Base-by-base conservation (phyloP, 2,113 vertebrate species). In the Lota lota region DNA sequence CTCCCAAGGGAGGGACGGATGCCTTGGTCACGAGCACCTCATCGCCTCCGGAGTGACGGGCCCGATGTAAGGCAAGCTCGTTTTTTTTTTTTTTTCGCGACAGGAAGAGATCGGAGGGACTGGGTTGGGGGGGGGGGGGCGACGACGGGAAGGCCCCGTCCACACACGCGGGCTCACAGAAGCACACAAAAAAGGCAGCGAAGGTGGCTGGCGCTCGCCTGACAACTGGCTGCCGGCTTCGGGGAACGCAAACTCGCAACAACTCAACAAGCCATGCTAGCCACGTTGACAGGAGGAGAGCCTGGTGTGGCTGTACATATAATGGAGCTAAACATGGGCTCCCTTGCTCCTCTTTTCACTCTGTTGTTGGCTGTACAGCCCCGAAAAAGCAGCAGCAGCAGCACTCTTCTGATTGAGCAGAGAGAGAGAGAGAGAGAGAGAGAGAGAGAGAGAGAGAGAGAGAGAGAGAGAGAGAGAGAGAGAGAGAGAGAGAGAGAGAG, bases 11-110 rank as follows among this genome's bases (percentile, higher is more conserved):
- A 28, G 28, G 28, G 3, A n/a, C 70, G n/a, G 63, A 71, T 56
- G 82, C 75, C 72, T 82, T 47, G 76, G 79, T 79, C 81, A 69
- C 78, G 69, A 71, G 70, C 70, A 76, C 89, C 90, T 86, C 81
- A 79, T 82, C 73, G 70, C 28, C 28, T 28, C 77, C 54, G 72
- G 72, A 87, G 87, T 54, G 63, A 69, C 70, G 73, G 79, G 76
- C 69, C 28, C 67, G 74, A 80, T 77, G 70, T 78, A 82, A 78
- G 75, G 88, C 83, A 75, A 58, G 66, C 62, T 20, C 11, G 6
- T 60, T 70, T 78, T 75, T 69, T 76, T 17, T 53, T 53, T 17
- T 16, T 53, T 53, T 53, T 3, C 17, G 81, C 81, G 72, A 80
- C 75, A 77, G 78, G 86, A 87, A 81, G 80, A 84, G 79, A 77